Conservation (phyloP, 1,140 invertebrate species). For the Caenorhabditis brenneri region DNA sequence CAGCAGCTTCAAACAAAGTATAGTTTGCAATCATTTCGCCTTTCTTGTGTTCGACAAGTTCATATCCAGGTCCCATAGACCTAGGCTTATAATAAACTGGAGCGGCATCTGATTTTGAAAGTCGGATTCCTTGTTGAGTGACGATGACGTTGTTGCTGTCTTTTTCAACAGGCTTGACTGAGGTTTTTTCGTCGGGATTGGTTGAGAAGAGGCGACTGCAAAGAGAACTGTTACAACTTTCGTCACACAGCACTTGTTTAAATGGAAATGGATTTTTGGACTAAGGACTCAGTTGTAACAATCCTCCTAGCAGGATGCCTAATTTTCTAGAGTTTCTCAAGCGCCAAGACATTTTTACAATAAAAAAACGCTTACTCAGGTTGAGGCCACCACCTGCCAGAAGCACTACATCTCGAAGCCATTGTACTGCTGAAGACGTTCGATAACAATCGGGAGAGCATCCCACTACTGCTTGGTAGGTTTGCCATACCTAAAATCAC, state of each 20-base stretch:
- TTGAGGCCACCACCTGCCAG: slow-evolving; percentile 56
- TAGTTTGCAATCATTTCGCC: slow-evolving; percentile 65
- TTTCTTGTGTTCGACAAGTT: slow-evolving; percentile 51
- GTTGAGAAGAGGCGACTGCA: slow-evolving; percentile 10
- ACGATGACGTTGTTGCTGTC: background rate
- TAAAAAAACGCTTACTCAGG: slow-evolving; percentile 55
- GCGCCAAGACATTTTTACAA: background rate
- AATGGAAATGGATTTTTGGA: background rate
- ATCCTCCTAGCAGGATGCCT: background rate
- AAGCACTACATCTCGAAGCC: slow-evolving; percentile 42
- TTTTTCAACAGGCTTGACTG: background rate
- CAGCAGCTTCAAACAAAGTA: slow-evolving; percentile 64
- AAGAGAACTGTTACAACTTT: slow-evolving; percentile 9
- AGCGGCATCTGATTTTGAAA: slow-evolving; percentile 46
- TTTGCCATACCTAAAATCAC: background rate
- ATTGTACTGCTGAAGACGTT: slow-evolving; percentile 9
- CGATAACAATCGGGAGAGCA: background rate
- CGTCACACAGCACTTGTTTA: background rate
- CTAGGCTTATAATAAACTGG: slow-evolving; percentile 53
- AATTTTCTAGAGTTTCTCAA: background rate
- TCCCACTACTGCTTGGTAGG: background rate
- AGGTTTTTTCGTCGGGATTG: background rate
- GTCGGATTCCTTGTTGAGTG: background rate
- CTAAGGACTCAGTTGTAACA: slow-evolving; percentile 30
- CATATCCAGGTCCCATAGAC: slow-evolving; percentile 47